Conservation (phyloP, 2,888 invertebrate genomes). For the Oscheius sp. region DNA sequence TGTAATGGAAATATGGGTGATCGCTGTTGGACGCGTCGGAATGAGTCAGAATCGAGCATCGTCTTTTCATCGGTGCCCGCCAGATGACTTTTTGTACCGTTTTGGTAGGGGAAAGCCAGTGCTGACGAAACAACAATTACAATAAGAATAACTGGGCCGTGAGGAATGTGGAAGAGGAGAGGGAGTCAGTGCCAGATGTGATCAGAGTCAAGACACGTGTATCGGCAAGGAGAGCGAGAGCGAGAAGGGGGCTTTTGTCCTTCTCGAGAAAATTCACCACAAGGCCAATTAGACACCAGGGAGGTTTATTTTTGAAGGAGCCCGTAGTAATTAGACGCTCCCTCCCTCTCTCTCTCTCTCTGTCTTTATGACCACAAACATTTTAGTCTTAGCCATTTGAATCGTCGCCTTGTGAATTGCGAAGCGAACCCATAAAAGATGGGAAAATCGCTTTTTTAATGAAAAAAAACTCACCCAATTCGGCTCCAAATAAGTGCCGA, state of each 20-base stretch:
- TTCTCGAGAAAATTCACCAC: too few relatives aligned
- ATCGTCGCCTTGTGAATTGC: too few relatives aligned
- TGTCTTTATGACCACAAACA: not conserved
- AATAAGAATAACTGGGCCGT: not conserved
- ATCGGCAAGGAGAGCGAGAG: too few relatives aligned
- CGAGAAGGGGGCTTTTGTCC: too few relatives aligned
- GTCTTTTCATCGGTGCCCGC: too few relatives aligned
- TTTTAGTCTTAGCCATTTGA: not conserved
- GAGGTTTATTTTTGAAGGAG: not conserved
- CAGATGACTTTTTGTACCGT: not conserved
- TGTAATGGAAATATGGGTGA: too few relatives aligned
- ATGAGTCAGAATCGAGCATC: too few relatives aligned
- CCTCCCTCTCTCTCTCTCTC: not conserved
- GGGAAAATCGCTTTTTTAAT: too few relatives aligned
- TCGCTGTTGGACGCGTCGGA: too few relatives aligned
- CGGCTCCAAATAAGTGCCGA: constrained; percentile 13
- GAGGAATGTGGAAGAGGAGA: not conserved
- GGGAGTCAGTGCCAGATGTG: constrained; percentile 15
- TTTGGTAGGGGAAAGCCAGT: too few relatives aligned
- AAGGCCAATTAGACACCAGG: too few relatives aligned
- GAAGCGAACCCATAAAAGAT: too few relatives aligned
- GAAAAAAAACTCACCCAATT: constrained; percentile 5
- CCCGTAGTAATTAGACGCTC: not conserved
- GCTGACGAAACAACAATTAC: not conserved
- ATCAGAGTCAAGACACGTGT: not conserved